Conservation (phyloP, 1,140 invertebrate species). For the Aphidius gifuensis region DNA sequence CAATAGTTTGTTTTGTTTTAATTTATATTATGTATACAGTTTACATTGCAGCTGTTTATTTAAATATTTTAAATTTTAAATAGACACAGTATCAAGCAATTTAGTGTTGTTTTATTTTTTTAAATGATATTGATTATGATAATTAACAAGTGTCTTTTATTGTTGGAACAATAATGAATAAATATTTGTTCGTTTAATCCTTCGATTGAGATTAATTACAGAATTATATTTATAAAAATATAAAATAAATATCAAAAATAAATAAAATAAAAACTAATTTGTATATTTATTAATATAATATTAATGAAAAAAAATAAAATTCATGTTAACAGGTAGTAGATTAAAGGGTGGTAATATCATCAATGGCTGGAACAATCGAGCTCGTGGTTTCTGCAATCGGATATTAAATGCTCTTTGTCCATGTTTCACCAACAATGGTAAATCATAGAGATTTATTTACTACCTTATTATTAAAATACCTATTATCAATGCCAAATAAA, state of each 20-base stretch:
- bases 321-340: slow-evolving; percentile 36
- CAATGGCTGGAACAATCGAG: slow-evolving; percentile 51
- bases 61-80: too few species aligned
- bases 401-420: slow-evolving; percentile 51
- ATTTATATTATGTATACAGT: too few species aligned
- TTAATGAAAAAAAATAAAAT: slow-evolving; percentile 27
- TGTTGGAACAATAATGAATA: background rate
- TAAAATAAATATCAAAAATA: slow-evolving; percentile 20
- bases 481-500: background rate
- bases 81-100: too few species aligned
- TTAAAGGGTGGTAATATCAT: slow-evolving; percentile 47
- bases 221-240: background rate
- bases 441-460: slow-evolving; percentile 43
- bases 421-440: slow-evolving; percentile 54
- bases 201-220: too few species aligned
- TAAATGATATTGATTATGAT: too few species aligned
- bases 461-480: background rate
- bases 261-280: slow-evolving; percentile 2
- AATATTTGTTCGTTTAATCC: background rate
- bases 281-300: slow-evolving; percentile 8
- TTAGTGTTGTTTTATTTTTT: too few species aligned
- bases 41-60: too few species aligned
- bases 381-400: slow-evolving; percentile 54
- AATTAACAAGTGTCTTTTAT: too few species aligned
- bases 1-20: too few species aligned